phyloP scores from a whole-genome alignment of 2,113 vertebrate species.

The Siphamia tubifer region DNA sequence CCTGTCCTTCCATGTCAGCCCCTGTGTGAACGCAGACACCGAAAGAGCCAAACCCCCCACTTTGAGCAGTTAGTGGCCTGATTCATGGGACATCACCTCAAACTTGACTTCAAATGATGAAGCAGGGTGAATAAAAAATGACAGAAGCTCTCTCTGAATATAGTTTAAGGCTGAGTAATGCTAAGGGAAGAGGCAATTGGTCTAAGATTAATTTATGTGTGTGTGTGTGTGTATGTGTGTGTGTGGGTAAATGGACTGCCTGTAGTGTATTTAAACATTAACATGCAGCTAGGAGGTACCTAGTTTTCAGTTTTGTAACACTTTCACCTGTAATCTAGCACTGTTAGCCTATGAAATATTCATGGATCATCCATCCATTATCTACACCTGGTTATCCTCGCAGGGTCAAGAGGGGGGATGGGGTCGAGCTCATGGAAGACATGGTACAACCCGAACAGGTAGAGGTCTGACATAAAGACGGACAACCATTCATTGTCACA shows the following conservation, averaged over 20 bases:
- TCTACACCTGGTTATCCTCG: too few species aligned
- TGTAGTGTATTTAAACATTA: not conserved
- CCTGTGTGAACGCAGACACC: constrained; percentile 7
- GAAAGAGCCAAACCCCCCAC: constrained; percentile 11
- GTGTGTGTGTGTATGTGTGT: not conserved
- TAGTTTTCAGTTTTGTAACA: not conserved
- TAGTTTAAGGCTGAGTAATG: not conserved
- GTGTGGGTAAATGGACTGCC: not conserved
- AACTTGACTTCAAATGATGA: constrained; percentile 28
- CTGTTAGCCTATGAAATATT: too few species aligned
- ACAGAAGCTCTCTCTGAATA: not conserved
- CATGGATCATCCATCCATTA: too few species aligned
- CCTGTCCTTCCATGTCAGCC: constrained; percentile 32
- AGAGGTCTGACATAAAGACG: too few species aligned
- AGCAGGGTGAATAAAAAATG: constrained; percentile 32
- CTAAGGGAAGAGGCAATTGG: not conserved
- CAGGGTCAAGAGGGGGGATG: too few species aligned
- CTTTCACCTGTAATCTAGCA: not conserved
- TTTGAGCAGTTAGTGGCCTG: constrained; percentile 8
- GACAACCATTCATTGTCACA: too few species aligned
- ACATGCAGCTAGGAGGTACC: not conserved
- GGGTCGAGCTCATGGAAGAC: too few species aligned
- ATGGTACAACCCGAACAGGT: too few species aligned
- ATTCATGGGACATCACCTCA: constrained; percentile 25
- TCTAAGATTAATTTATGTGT: not conserved